Evolutionary conservation across 2,797 vertebrate species (phyloP), one percentile per base, ranked within the genome.

Genomic region (Hydrolagus colliei): DNA sequence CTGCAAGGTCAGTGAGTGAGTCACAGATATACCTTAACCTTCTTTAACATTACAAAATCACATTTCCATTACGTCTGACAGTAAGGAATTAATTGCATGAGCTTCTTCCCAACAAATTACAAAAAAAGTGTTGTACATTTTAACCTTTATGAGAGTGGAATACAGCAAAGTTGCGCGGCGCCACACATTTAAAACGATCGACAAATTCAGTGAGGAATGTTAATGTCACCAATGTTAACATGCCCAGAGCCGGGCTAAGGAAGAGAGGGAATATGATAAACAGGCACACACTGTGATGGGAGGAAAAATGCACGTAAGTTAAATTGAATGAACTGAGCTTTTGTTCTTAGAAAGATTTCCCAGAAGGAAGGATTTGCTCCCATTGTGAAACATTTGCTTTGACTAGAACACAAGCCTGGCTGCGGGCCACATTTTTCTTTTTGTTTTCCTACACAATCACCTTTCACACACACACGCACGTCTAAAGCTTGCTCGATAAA

Each of bases 311-410:
- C 62, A 2, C 62, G 35, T 27, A 10, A 71, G 27, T 84, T 12
- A 84, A 77, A 68, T 13, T 71, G 65, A 84, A 84, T 84, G 79
- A 84, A 84, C 71, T 71, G 65, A 68, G 65, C 65, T 71, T 71
- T 84, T 84, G 79, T 84, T 82, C 79, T 68, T 13, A 20, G 79
- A 52, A 32, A 41, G 79, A 84, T 84, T 84, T 84, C 71, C 79
- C 79, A 63, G 71, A 18, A 35, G 32, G 79, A 35, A 16, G 16
- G 12, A 32, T 18, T 11, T 84, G 79, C 41, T 84, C 63, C 63
- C 79, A 84, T 84, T 71, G 32, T 71, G 79, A 52, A 35, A 9
- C 35, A n/a, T 14, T 41, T 84, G 79, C 79, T 84, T 68, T 41
- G 79, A 84, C 65, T 41, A 18, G 79, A 84, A 52, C 79, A 71